A percentile compares a stretch with the other conserved stretches of the same genome.
phyloP scores from a whole-genome alignment of 2,113 vertebrate genomes.

The Myotis davidii region DNA sequence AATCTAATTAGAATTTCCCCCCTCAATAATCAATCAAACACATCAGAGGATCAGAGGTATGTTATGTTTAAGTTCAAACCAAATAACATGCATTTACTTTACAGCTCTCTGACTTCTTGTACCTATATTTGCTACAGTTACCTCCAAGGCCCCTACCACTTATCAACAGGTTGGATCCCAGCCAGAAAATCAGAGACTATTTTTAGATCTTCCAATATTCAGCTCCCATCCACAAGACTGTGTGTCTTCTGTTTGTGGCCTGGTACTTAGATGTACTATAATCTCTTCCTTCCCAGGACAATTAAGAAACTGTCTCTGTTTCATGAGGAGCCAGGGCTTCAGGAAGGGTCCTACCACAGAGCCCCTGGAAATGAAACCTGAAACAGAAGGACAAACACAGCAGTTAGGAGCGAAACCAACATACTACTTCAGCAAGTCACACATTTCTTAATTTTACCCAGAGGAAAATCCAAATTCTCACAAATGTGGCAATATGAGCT shows the following conservation, averaged over 20 bases:
- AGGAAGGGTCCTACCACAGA: conserved; percentile 93
- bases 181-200: not conserved
- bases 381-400: not conserved
- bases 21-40: not conserved
- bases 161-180: not conserved
- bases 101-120: not conserved
- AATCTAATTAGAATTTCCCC: not conserved
- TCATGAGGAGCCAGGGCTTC: conserved; percentile 90
- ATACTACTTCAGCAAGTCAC: not conserved
- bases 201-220: not conserved
- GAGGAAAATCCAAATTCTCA: not conserved
- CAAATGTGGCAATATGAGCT: not conserved
- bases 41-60: not conserved
- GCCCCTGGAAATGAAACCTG: conserved; percentile 95
- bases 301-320: conserved; percentile 86
- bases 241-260: not conserved
- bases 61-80: not conserved
- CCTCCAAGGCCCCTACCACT: not conserved
- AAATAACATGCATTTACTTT: not conserved
- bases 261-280: not conserved
- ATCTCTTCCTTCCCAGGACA: not conserved
- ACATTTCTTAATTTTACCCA: not conserved
- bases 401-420: not conserved
- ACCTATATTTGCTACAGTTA: not conserved
- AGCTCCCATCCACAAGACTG: not conserved